Base-by-base conservation (phyloP, 1,140 invertebrate genomes). In the Penaeus indicus region DNA sequence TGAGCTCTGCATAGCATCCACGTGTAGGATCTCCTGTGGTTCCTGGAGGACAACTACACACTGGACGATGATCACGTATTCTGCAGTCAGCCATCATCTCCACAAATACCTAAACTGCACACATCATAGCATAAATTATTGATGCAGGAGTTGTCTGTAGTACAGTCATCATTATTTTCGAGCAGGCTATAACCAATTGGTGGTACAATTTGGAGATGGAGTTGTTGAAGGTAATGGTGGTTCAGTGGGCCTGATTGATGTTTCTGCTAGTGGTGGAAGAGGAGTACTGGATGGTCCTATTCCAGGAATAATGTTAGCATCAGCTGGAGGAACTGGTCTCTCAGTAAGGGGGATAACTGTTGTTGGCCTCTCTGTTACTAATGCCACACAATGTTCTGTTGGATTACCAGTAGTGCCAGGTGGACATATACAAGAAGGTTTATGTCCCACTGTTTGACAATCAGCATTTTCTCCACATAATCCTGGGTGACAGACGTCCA, bases 261-360 rank as follows among this genome's bases (percentile, higher is more conserved):
- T 97, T 93, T 77, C 94, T 95, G 72, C 96, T 94, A n/a, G 94
- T 93, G 86, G 84, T 60, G 63, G 61, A n/a, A 80, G 77, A 16
- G 92, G 96, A 97, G 88, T 96, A 95, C 4, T 92, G 92, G 91
- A 96, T 94, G 27, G 92, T 92, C 77, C 85, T 25, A 19, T 8
- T 47, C 4, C 42, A 13, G 85, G 75, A 69, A 86, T 32, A 27
- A 81, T 63, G 18, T 78, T 62, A 16, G 61, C 94, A 93, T 90
- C 96, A 97, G 92, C 96, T 94, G 96, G 61, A 97, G 94, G 91
- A 97, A 91, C 96, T 94, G 1, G 96, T 95, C 47, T 94, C 93
- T 1, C 95, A 92, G 91, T 97, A 97, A 7, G 96, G 96, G 63
- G 93, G 93, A 84, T 94, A 93, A n/a, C 94, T 93, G 87, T 92